Conservation (phyloP, 2,113 vertebrate species). For the Eupsittula cactorum region DNA sequence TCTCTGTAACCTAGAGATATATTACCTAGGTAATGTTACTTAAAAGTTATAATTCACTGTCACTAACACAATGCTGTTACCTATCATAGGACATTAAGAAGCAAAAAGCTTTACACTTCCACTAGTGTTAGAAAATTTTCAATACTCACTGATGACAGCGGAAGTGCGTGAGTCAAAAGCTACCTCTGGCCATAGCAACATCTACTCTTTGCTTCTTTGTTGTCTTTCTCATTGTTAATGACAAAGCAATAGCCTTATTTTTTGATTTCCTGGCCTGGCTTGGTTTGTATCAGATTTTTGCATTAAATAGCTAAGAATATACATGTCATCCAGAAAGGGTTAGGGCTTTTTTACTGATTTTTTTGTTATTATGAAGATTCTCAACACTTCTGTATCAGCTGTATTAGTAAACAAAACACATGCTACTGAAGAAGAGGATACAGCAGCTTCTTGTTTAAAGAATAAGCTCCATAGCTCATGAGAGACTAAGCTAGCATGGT, state of each 20-base stretch:
- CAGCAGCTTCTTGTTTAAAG: background rate
- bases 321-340: background rate
- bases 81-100: background rate
- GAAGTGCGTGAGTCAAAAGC: background rate
- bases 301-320: background rate
- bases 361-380: background rate
- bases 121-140: background rate
- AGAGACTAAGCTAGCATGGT: background rate
- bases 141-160: background rate
- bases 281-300: background rate
- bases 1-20: background rate
- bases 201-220: background rate
- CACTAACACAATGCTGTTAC: background rate
- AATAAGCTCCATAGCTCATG: background rate
- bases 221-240: background rate
- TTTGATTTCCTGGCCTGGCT: background rate
- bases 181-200: background rate
- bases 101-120: background rate
- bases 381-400: background rate
- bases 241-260: background rate
- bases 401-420: background rate
- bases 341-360: background rate
- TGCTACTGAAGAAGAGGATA: background rate
- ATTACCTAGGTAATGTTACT: background rate
- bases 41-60: background rate